Evolutionary conservation across 2,888 invertebrate genomes (phyloP).

Genomic region (Apotomis capreana): DNA sequence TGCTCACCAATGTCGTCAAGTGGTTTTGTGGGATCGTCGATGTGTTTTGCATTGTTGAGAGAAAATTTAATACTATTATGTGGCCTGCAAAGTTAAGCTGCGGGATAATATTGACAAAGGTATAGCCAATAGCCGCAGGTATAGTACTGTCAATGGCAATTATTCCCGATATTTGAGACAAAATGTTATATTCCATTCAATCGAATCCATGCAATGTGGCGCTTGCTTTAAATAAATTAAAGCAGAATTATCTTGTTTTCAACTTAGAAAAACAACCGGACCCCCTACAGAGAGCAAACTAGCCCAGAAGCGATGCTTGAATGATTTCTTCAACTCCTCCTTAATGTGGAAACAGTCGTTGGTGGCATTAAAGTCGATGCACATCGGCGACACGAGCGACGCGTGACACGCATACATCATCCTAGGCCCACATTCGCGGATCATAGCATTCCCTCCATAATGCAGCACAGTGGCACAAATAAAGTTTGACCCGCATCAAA

Average conservation of each 20-base stretch:
- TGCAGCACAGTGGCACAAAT: conserved; percentile 73
- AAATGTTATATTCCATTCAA: too few species aligned
- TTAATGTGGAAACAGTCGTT: conserved; percentile 36
- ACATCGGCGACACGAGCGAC: conserved; percentile 62
- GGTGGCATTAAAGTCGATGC: conserved; percentile 49
- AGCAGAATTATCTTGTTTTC: conserved; percentile 21
- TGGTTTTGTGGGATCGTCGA: conserved; percentile 14
- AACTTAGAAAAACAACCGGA: conserved; percentile 26
- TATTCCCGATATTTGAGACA: too few species aligned
- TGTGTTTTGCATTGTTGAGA: not conserved
- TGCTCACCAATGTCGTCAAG: conserved; percentile 26
- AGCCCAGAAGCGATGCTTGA: conserved; percentile 30
- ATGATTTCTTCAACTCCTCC: conserved; percentile 28
- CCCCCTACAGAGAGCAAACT: conserved; percentile 26
- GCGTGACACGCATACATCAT: conserved; percentile 61
- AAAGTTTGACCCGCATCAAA: conserved; percentile 66
- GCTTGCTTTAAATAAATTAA: conserved; percentile 4
- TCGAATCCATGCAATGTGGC: not conserved
- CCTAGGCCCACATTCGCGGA: conserved; percentile 55
- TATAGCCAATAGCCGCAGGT: too few species aligned
- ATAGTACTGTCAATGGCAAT: too few species aligned
- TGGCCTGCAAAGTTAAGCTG: too few species aligned
- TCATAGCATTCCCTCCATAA: conserved; percentile 75
- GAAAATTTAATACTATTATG: too few species aligned
- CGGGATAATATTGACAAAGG: too few species aligned